A percentile compares a stretch with the other conserved stretches of the same genome.
phyloP scores from a whole-genome alignment of 2,888 invertebrate species.

The Erpobdella octoculata region DNA sequence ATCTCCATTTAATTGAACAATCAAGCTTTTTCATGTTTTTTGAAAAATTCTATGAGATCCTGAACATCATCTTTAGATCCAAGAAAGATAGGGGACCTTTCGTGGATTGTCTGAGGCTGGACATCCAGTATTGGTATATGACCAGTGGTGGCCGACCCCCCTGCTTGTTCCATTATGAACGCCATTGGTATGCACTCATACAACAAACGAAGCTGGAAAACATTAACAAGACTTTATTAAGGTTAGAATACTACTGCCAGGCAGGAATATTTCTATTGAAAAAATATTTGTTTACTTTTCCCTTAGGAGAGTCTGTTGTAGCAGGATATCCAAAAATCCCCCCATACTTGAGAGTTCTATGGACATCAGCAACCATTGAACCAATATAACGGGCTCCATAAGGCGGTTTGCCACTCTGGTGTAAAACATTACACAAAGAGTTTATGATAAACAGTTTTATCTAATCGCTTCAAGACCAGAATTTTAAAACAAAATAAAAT shows the following conservation, averaged over 20 bases:
- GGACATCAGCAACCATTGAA: conserved; percentile 99
- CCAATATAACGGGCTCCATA: conserved; percentile 95
- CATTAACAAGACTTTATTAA: not conserved
- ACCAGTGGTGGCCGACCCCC: conserved; percentile 74
- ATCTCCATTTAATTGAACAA: too few relatives aligned
- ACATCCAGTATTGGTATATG: conserved; percentile 74
- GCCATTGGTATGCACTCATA: conserved; percentile 99
- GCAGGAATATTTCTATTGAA: not conserved
- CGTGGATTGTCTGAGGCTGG: conserved; percentile 74
- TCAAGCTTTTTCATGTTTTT: conserved; percentile 30
- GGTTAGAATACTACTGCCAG: not conserved
- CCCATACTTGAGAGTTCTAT: conserved; percentile 94
- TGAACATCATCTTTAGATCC: conserved; percentile 85
- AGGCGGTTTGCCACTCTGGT: conserved; percentile 63
- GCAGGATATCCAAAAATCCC: conserved; percentile 98
- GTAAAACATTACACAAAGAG: not conserved
- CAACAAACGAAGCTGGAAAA: conserved; percentile 76
- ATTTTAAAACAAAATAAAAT: not conserved
- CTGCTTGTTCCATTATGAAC: conserved; percentile 76
- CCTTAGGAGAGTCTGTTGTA: conserved; percentile 77
- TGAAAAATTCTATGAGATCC: conserved; percentile 57
- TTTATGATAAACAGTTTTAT: too few relatives aligned
- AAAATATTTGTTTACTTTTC: conserved; percentile 65
- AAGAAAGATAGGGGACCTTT: conserved; percentile 73
- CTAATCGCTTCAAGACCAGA: not conserved